phyloP scores from a whole-genome alignment of 2,797 vertebrate species.

The Orestias chungarensis region DNA sequence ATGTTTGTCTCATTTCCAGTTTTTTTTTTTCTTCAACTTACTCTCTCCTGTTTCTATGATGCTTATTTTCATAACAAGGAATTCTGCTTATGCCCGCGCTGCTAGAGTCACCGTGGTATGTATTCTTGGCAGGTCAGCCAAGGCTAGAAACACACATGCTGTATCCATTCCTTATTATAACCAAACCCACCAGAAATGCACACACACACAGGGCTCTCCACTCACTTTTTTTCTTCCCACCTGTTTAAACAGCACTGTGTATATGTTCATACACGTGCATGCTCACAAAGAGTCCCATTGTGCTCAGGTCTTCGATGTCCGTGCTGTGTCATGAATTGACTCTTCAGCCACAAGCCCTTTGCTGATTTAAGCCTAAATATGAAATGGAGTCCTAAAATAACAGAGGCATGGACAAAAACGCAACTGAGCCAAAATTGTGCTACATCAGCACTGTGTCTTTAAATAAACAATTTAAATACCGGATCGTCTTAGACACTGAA shows the following conservation, averaged over 20 bases:
- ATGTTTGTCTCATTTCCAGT: constrained; percentile 9
- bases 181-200: constrained; percentile 42
- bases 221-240: constrained; percentile 71
- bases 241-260: constrained; percentile 75
- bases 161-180: constrained; percentile 72
- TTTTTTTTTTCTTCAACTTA: constrained; percentile 20
- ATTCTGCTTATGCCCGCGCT: constrained; percentile 72
- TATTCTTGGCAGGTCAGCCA: constrained; percentile 70
- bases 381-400: constrained; percentile 68
- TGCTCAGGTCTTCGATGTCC: constrained; percentile 57
- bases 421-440: constrained; percentile 49
- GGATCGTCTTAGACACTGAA: constrained; percentile 9
- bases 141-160: constrained; percentile 67
- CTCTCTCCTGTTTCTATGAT: constrained; percentile 48
- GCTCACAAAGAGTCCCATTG: constrained; percentile 71
- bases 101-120: constrained; percentile 69
- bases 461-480: constrained; percentile 9
- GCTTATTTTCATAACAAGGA: constrained; percentile 75
- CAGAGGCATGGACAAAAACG: constrained; percentile 49
- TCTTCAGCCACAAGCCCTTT: constrained; percentile 54
- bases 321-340: constrained; percentile 74
- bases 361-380: constrained; percentile 71
- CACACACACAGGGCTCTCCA: constrained; percentile 38
- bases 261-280: constrained; percentile 48
- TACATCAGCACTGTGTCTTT: constrained; percentile 29